Evolutionary conservation across 2,797 vertebrate genomes (phyloP).

Genomic region (Scleropages formosus): DNA sequence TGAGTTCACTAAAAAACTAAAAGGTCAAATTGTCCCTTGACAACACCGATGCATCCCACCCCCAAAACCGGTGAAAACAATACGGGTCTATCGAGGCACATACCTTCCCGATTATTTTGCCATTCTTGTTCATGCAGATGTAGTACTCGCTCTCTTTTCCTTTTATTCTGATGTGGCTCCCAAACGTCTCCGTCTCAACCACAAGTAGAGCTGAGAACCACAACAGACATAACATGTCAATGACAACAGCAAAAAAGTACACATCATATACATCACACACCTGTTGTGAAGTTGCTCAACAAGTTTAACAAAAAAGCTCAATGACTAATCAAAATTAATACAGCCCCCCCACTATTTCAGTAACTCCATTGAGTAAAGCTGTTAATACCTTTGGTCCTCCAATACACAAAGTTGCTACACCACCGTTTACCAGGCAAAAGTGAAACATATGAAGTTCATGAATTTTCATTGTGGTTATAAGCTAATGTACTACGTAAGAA

Average conservation of each 20-base stretch:
- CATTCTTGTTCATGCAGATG: conserved; percentile 80
- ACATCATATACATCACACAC: too few species aligned
- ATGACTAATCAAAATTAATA: too few species aligned
- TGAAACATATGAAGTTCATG: too few species aligned
- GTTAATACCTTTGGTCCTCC: neutral
- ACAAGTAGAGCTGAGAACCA: conserved; percentile 69
- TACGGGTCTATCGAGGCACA: conserved; percentile 31
- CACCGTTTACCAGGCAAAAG: too few species aligned
- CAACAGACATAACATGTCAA: neutral
- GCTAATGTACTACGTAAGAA: neutral
- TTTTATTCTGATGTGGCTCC: conserved; percentile 78
- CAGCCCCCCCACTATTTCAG: too few species aligned
- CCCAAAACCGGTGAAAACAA: neutral
- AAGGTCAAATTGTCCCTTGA: neutral
- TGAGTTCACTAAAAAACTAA: neutral
- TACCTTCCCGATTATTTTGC: conserved; percentile 79
- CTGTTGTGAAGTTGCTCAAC: too few species aligned
- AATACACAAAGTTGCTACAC: too few species aligned
- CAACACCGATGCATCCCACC: neutral
- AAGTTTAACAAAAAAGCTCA: too few species aligned
- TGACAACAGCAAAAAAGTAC: conserved; percentile 1
- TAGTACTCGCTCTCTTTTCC: conserved; percentile 80
- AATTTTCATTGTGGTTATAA: too few species aligned
- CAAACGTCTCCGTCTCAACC: conserved; percentile 79
- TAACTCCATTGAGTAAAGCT: neutral